phyloP scores from a whole-genome alignment of 2,113 vertebrate species.

The Grammomys surdaster region DNA sequence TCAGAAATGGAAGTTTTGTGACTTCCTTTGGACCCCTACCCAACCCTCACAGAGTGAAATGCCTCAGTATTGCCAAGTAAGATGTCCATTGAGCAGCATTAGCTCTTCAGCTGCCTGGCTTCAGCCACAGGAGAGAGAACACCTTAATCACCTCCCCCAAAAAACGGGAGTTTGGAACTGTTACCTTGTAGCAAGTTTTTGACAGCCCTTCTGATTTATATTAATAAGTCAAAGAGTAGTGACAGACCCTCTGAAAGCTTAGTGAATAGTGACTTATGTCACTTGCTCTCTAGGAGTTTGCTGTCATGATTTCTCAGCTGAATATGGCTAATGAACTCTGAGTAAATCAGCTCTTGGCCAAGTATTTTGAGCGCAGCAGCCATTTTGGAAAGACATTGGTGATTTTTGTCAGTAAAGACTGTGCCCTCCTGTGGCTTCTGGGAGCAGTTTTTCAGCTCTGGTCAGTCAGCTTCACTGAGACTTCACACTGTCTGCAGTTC shows the following conservation, averaged over 20 bases:
- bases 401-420: conserved; percentile 25
- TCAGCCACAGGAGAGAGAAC: background rate
- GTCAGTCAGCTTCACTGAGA: background rate
- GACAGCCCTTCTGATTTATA: conserved; percentile 49
- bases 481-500: background rate
- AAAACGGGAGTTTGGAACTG: conserved; percentile 13
- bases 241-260: conserved; percentile 26
- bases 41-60: background rate
- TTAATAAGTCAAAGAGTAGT: background rate
- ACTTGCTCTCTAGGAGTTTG: background rate
- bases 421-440: conserved; percentile 77
- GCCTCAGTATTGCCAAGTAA: conserved; percentile 40
- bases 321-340: conserved; percentile 36
- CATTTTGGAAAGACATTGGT: conserved; percentile 24
- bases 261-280: conserved; percentile 34
- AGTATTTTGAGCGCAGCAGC: background rate
- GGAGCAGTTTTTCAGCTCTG: background rate
- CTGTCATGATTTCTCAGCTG: background rate
- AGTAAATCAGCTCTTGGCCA: conserved; percentile 45
- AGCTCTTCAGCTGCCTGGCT: background rate
- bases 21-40: background rate
- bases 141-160: background rate
- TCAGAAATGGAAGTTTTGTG: conserved; percentile 31
- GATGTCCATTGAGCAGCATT: conserved; percentile 21
- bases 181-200: conserved; percentile 41